Conservation (phyloP, 2,888 invertebrate genomes). For the Sphaerophoria taeniata region DNA sequence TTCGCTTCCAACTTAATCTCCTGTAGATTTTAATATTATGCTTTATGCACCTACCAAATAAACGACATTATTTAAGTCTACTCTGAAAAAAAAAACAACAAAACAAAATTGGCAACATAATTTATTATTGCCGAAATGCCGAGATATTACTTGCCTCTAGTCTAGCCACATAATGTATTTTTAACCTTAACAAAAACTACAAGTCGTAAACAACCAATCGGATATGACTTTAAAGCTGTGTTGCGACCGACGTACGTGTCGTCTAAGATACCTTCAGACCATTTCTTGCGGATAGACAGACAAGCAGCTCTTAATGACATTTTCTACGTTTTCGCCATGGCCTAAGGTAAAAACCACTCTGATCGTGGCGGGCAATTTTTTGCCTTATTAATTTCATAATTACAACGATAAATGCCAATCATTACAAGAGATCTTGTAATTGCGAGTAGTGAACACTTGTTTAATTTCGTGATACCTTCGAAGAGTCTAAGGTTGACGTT, state of each 20-base stretch:
- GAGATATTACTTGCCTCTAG: constrained; percentile 26
- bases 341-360: constrained; percentile 26
- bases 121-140: constrained; percentile 61
- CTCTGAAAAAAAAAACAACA: constrained; percentile 23
- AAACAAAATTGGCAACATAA: constrained; percentile 49
- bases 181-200: constrained; percentile 8
- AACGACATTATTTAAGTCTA: constrained; percentile 5
- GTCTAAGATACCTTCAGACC: constrained; percentile 12
- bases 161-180: constrained; percentile 4
- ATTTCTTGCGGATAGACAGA: constrained; percentile 51
- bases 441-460: constrained; percentile 70
- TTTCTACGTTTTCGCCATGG: constrained; percentile 47
- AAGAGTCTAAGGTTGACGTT: too few species aligned
- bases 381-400: constrained; percentile 73
- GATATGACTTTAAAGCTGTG: constrained; percentile 49
- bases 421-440: constrained; percentile 74
- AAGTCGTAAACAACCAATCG: constrained; percentile 60
- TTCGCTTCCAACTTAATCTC: too few species aligned
- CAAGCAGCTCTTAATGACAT: constrained; percentile 64
- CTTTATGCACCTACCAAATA: too few species aligned
- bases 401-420: constrained; percentile 74
- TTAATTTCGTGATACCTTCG: too few species aligned
- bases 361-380: constrained; percentile 56
- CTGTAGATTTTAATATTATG: too few species aligned
- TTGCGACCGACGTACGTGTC: neutral